A percentile compares a stretch with the other conserved stretches of the same genome.
Evolutionary conservation across 1,140 invertebrate species (phyloP).

Genomic region (Eumeta japonica): DNA sequence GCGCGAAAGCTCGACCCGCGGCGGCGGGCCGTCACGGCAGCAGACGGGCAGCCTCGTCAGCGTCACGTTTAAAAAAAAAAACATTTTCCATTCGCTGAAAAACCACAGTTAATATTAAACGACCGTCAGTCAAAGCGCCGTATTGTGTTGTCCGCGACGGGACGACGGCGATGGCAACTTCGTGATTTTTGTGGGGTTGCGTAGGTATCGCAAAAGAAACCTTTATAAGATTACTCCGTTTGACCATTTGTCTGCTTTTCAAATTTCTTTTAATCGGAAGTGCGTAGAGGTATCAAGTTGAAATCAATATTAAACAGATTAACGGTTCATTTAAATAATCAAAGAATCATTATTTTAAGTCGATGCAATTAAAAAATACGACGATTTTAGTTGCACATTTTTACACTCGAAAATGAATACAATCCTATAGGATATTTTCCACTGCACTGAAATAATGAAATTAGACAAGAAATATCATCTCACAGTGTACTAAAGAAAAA

Average conservation of each 20-base stretch:
- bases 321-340: background rate
- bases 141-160: constrained; percentile 45
- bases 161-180: constrained; percentile 50
- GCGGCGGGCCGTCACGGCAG: constrained; percentile 50
- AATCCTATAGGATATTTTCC: too few relatives aligned
- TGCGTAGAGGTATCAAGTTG: too few relatives aligned
- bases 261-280: background rate
- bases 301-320: background rate
- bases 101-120: constrained; percentile 58
- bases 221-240: background rate
- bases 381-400: too few relatives aligned
- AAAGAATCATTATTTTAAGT: too few relatives aligned
- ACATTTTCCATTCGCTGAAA: constrained; percentile 55
- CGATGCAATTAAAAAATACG: too few relatives aligned
- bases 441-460: too few relatives aligned
- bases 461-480: too few relatives aligned
- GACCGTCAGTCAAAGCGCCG: constrained; percentile 51
- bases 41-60: constrained; percentile 49
- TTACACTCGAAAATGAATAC: too few relatives aligned
- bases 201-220: background rate
- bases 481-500: too few relatives aligned
- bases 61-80: constrained; percentile 50
- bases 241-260: background rate
- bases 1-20: constrained; percentile 29
- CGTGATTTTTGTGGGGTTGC: constrained; percentile 39